phyloP scores from a whole-genome alignment of 2,888 invertebrate genomes.

The Coenonympha glycerion region DNA sequence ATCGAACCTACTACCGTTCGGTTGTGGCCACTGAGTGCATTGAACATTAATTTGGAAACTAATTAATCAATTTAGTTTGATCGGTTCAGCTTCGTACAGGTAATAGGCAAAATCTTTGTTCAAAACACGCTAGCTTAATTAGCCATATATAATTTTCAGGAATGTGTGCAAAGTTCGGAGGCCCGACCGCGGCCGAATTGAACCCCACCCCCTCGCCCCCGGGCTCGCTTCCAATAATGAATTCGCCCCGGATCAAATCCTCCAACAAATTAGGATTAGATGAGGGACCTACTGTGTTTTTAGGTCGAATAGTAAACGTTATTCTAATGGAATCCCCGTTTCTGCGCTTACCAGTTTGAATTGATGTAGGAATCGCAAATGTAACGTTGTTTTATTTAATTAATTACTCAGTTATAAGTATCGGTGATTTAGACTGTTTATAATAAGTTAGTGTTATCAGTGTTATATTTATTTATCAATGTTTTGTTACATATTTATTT shows the following conservation, averaged over 20 bases:
- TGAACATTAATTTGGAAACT: neutral
- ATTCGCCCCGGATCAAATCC: constrained; percentile 50
- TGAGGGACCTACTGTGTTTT: constrained; percentile 52
- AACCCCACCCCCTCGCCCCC: constrained; percentile 28
- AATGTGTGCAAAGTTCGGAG: constrained; percentile 22
- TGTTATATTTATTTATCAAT: no score
- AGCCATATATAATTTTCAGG: constrained; percentile 19
- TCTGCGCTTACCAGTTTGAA: constrained; percentile 18
- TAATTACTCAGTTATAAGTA: no score
- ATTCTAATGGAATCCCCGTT: constrained; percentile 53
- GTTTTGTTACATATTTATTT: no score
- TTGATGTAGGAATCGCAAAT: no score
- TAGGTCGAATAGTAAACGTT: constrained; percentile 49
- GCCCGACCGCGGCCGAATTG: constrained; percentile 14
- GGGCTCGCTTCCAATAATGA: constrained; percentile 41
- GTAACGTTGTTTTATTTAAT: no score
- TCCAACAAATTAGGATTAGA: constrained; percentile 64
- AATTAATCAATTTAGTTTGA: neutral
- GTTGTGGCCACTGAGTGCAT: no score
- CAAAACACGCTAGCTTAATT: constrained; percentile 12
- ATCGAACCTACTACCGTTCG: no score
- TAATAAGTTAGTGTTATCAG: no score
- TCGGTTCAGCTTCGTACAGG: neutral
- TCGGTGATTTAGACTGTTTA: no score
- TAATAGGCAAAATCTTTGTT: neutral